Percentiles rank a stretch among this genome's conserved stretches.
Evolutionary conservation across 2,113 vertebrate genomes (phyloP).

Genomic region (Uropsilus gracilis): DNA sequence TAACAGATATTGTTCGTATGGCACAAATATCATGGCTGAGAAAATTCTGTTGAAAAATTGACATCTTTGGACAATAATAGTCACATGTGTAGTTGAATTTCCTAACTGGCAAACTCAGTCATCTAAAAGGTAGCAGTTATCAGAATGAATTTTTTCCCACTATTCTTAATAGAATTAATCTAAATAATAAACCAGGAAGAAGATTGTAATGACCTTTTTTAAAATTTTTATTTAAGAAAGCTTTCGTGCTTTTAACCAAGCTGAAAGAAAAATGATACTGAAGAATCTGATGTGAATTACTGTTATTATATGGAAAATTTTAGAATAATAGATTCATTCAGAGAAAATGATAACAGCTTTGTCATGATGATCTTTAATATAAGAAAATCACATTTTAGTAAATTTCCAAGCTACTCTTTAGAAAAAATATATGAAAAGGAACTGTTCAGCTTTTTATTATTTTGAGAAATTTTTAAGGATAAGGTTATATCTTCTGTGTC

Average conservation of each 20-base stretch:
- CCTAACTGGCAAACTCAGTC: neutral
- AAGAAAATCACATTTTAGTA: conserved; percentile 26
- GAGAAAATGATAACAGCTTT: neutral
- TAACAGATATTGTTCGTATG: neutral
- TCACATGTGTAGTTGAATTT: neutral
- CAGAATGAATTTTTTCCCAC: neutral
- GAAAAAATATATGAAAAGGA: neutral
- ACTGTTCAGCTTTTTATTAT: neutral
- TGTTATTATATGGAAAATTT: conserved; percentile 5
- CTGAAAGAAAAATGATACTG: neutral
- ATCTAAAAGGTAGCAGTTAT: neutral
- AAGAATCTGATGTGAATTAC: neutral
- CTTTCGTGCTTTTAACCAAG: neutral
- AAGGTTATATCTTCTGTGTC: neutral
- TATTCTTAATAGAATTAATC: neutral
- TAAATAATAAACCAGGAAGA: neutral
- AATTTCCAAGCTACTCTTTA: neutral
- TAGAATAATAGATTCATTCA: conserved; percentile 40
- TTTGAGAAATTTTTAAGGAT: neutral
- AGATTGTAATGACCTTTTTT: neutral
- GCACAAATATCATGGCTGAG: neutral
- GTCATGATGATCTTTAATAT: conserved; percentile 18
- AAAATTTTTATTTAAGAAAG: neutral
- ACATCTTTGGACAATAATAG: neutral
- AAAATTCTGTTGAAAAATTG: neutral